Percentiles rank a stretch among this genome's conserved stretches.
Evolutionary conservation across 2,113 vertebrate genomes (phyloP).

Genomic region (Grammomys surdaster): DNA sequence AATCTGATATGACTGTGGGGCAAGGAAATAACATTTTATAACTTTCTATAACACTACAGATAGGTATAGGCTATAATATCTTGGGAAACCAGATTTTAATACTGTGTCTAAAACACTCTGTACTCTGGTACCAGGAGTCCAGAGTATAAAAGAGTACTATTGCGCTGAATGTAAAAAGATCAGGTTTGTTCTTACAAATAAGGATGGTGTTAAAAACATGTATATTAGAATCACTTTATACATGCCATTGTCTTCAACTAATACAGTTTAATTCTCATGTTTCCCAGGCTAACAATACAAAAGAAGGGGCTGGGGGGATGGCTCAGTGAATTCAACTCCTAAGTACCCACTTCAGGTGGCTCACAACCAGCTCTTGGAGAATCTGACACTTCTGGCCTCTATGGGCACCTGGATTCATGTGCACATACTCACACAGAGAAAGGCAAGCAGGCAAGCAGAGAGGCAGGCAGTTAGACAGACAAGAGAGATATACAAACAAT

Average conservation of each 20-base stretch:
- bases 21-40: slow-evolving; percentile 32
- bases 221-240: slow-evolving; percentile 31
- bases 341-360: neutral
- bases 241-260: slow-evolving; percentile 39
- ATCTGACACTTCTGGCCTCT: neutral
- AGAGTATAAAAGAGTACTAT: neutral
- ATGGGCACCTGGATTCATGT: neutral
- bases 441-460: neutral
- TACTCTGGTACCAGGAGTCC: slow-evolving; percentile 21
- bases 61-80: slow-evolving; percentile 21
- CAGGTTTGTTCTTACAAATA: slow-evolving; percentile 25
- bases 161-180: slow-evolving; percentile 36
- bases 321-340: neutral
- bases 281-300: slow-evolving; percentile 32
- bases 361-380: neutral
- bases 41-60: slow-evolving; percentile 27
- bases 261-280: slow-evolving; percentile 23
- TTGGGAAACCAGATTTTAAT: slow-evolving; percentile 11
- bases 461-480: neutral
- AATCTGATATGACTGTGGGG: neutral
- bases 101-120: slow-evolving; percentile 31
- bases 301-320: neutral
- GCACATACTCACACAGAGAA: neutral
- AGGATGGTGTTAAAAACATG: slow-evolving; percentile 46
- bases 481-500: neutral